Evolutionary conservation across 2,888 invertebrate species (phyloP).

Genomic region (Icerya purchasi): DNA sequence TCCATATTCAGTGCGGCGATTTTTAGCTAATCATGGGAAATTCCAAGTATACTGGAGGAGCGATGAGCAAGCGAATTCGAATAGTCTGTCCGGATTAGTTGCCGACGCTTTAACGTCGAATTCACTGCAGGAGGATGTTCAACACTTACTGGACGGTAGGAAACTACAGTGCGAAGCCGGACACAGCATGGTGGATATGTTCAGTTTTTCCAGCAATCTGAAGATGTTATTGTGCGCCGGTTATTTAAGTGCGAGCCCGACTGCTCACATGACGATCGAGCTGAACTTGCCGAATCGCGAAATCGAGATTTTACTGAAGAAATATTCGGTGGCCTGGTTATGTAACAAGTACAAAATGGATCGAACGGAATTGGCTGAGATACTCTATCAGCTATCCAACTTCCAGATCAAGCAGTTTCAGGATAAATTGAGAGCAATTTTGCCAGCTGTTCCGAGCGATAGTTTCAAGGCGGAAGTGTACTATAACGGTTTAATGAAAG

Average conservation of each 20-base stretch:
- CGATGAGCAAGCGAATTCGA: no score
- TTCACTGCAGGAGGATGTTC: background rate
- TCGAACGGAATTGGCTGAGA: background rate
- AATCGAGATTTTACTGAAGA: background rate
- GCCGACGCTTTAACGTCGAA: background rate
- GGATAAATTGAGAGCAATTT: background rate
- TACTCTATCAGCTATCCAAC: background rate
- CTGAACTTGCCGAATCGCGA: background rate
- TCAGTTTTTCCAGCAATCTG: background rate
- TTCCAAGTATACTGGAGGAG: background rate
- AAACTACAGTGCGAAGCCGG: background rate
- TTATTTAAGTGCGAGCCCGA: background rate
- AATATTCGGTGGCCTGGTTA: background rate
- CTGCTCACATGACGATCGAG: background rate
- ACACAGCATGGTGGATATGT: background rate
- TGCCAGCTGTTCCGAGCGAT: background rate
- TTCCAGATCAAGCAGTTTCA: background rate
- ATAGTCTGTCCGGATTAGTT: background rate
- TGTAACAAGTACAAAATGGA: background rate
- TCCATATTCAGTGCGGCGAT: background rate
- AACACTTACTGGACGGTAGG: background rate
- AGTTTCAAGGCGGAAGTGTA: background rate
- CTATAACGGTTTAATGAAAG: background rate
- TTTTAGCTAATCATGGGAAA: background rate
- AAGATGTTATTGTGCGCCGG: background rate